A percentile compares a stretch with the other conserved stretches of the same genome.
phyloP scores from a whole-genome alignment of 2,797 vertebrate genomes.

The Hippopotamyrus pictus region DNA sequence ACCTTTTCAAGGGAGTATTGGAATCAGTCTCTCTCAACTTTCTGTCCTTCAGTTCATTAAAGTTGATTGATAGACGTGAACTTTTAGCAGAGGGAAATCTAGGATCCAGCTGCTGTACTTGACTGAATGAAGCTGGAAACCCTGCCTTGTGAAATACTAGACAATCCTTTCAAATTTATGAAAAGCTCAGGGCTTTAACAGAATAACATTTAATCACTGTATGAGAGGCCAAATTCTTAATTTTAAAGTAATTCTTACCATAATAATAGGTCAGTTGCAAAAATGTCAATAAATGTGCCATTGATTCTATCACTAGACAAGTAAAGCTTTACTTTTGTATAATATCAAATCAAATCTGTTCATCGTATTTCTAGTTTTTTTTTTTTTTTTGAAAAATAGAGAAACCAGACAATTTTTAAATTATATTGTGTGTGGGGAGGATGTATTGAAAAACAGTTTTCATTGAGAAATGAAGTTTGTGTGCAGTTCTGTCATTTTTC shows the following conservation, averaged over 20 bases:
- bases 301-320: not conserved
- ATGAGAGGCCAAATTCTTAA: not conserved
- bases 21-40: constrained; percentile 64
- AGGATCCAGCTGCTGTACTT: constrained; percentile 65
- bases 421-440: not conserved
- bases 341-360: not conserved
- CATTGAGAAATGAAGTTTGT: constrained; percentile 1
- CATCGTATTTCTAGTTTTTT: not conserved
- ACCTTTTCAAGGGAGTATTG: constrained; percentile 60
- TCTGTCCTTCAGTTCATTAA: constrained; percentile 69
- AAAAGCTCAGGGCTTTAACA: constrained; percentile 5
- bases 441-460: not conserved
- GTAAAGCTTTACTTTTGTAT: not conserved
- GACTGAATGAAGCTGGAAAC: constrained; percentile 49
- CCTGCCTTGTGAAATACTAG: not conserved
- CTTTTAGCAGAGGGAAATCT: constrained; percentile 44
- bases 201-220: not conserved
- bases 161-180: not conserved
- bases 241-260: not conserved
- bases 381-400: not conserved
- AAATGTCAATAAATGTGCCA: not conserved
- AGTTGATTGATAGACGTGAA: constrained; percentile 64
- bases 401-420: not conserved
- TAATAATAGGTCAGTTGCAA: not conserved
- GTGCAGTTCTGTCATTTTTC: not conserved